These are phyloP conservation scores for Notodonta ziczac DNA, from an alignment of 2,888 invertebrate species.

Conservation along the genomic window DNA sequence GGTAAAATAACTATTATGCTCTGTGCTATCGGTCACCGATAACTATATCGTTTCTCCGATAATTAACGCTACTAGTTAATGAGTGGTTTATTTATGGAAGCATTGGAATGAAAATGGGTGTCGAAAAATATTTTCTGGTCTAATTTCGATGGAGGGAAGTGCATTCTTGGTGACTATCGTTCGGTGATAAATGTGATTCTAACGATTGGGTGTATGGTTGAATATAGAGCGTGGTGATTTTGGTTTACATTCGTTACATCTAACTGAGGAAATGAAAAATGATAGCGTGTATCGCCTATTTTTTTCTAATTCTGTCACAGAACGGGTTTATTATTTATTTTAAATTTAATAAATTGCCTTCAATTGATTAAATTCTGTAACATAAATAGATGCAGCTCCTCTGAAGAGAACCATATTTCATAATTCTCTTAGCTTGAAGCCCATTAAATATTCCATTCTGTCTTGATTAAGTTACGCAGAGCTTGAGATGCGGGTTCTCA, in stretches of 20 bases:
- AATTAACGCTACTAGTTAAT: background rate
- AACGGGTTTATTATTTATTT: background rate
- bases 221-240: background rate
- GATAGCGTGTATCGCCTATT: background rate
- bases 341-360: too few relatives aligned
- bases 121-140: background rate
- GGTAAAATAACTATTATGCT: conserved; percentile 8
- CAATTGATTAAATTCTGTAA: too few relatives aligned
- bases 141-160: background rate
- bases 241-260: background rate
- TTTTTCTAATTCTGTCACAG: background rate
- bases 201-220: background rate
- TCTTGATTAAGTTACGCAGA: conserved; percentile 3
- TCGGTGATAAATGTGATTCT: background rate
- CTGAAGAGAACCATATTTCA: background rate
- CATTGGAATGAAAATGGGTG: background rate
- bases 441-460: conserved; percentile 4
- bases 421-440: background rate
- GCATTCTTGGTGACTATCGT: background rate
- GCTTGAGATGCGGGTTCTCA: background rate
- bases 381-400: background rate
- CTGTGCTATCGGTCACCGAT: background rate
- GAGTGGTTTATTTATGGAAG: conserved; percentile 1
- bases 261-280: background rate
- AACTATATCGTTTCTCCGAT: background rate